Percentiles rank a stretch among this genome's conserved stretches.
These are phyloP conservation scores for Ectemnius cavifrons DNA, from an alignment of 2,888 invertebrate genomes.

Conservation along the genomic window DNA sequence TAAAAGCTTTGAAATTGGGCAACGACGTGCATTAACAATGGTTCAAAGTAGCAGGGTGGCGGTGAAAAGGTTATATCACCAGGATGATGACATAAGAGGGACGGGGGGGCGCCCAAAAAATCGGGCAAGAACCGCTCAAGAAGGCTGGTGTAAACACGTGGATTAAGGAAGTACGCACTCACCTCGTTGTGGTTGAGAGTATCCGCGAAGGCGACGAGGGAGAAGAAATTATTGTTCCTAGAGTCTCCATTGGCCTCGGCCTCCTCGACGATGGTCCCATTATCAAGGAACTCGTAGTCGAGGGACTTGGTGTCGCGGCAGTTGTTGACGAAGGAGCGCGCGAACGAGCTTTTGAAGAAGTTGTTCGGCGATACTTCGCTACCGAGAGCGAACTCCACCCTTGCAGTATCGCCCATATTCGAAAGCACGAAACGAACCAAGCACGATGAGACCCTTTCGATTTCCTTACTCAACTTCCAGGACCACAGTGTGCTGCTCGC, in stretches of 20 bases:
- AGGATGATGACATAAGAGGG: too few species aligned
- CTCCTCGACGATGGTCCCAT: conserved; percentile 55
- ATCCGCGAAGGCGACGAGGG: conserved; percentile 61
- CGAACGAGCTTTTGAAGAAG: conserved; percentile 81
- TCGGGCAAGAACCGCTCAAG: too few species aligned
- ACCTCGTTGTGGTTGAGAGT: conserved; percentile 30
- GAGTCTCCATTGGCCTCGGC: conserved; percentile 42
- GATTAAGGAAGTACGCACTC: conserved; percentile 5
- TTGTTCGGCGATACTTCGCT: conserved; percentile 76
- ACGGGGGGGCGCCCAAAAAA: too few species aligned
- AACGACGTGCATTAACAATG: too few species aligned
- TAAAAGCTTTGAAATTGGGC: too few species aligned
- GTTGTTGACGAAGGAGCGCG: conserved; percentile 78
- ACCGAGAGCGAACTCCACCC: conserved; percentile 72
- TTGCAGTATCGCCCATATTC: conserved; percentile 61
- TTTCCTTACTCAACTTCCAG: not conserved
- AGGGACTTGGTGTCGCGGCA: conserved; percentile 76
- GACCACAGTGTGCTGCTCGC: not conserved
- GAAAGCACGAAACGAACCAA: conserved; percentile 19
- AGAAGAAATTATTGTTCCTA: conserved; percentile 63
- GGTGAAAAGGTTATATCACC: too few species aligned
- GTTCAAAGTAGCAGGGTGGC: too few species aligned
- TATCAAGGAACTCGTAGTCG: conserved; percentile 72
- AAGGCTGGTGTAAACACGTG: not conserved
- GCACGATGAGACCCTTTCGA: too few species aligned